Percentiles rank a stretch among this genome's conserved stretches.
Conservation (phyloP, 2,113 vertebrate species). For the Desmodus rotundus region DNA sequence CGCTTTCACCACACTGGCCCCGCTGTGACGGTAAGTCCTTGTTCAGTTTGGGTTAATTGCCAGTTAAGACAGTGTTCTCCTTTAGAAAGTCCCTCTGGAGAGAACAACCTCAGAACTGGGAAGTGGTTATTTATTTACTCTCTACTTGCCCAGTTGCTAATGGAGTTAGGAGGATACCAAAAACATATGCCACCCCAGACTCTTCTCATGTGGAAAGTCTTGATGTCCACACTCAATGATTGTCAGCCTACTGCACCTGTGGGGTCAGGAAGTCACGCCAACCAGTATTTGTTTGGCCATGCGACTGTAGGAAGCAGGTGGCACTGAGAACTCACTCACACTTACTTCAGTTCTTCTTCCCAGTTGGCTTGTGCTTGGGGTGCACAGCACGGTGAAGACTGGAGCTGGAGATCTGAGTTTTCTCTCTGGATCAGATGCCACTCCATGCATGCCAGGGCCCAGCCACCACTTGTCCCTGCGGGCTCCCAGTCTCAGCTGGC, state of each 20-base stretch:
- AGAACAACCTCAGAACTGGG: constrained; percentile 50
- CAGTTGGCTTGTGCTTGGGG: background rate
- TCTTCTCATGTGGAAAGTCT: constrained; percentile 2
- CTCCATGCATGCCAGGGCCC: fast-evolving
- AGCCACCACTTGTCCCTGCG: background rate
- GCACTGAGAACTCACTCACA: background rate
- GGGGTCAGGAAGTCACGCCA: background rate
- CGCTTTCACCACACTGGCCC: background rate
- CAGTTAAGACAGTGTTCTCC: background rate
- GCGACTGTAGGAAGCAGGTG: background rate
- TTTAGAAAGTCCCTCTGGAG: background rate
- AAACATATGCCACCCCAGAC: constrained; percentile 34
- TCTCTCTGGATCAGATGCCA: background rate
- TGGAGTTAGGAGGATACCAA: constrained; percentile 45
- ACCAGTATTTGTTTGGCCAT: background rate
- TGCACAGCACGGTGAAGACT: background rate
- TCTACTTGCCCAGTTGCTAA: constrained; percentile 53
- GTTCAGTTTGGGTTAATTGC: constrained; percentile 29
- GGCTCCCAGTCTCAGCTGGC: background rate
- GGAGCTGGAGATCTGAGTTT: background rate
- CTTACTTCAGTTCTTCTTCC: background rate
- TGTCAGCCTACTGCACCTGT: background rate
- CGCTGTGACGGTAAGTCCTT: background rate
- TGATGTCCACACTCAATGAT: background rate
- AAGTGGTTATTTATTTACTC: constrained; percentile 56